Evolutionary conservation across 2,797 vertebrate genomes (phyloP).

Genomic region (Heterohyrax brucei): DNA sequence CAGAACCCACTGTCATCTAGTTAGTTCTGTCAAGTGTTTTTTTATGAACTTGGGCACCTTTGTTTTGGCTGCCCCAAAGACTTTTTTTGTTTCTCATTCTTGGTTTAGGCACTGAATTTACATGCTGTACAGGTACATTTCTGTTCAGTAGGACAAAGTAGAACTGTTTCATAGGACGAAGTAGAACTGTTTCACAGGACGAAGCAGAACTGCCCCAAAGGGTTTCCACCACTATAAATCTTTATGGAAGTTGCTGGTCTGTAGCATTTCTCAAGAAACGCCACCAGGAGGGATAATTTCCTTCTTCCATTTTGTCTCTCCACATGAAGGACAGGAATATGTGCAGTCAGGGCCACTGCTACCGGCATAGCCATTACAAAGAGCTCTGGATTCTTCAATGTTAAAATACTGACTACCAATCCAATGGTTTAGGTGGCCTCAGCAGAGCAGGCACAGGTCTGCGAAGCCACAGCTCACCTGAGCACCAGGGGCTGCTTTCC

Average conservation of each 20-base stretch:
- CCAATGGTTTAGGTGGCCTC: not conserved
- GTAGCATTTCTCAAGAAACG: no score
- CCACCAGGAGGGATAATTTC: not conserved
- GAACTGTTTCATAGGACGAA: not conserved
- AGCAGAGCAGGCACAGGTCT: not conserved
- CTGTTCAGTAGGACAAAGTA: no score
- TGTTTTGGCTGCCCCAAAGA: no score
- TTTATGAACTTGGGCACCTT: no score
- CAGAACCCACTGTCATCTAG: not conserved
- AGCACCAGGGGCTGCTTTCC: not conserved
- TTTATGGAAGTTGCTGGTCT: not conserved
- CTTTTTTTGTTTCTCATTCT: no score
- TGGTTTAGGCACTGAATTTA: no score
- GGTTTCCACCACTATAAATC: not conserved
- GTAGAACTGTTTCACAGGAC: not conserved
- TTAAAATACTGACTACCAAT: slow-evolving; percentile 7
- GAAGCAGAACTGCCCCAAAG: not conserved
- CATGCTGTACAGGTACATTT: no score
- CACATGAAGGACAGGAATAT: not conserved
- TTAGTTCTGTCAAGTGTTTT: not conserved
- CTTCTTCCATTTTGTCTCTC: not conserved
- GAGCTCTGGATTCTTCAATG: slow-evolving; percentile 18
- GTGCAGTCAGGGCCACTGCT: not conserved
- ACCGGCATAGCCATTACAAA: not conserved
- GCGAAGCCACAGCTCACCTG: not conserved